phyloP scores from a whole-genome alignment of 2,888 invertebrate genomes.

The Drosophila pullipes region DNA sequence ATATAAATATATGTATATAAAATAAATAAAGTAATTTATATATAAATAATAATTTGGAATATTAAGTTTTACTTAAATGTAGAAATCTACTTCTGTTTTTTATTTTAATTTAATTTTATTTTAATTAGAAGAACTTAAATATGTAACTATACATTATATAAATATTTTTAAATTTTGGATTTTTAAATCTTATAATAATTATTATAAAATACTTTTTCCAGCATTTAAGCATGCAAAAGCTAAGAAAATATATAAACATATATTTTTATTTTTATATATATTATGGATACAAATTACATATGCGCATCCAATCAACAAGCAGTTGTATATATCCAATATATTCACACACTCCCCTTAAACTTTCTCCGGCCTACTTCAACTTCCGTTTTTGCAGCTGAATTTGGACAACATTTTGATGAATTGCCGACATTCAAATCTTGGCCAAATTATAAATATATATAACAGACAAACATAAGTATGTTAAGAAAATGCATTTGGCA shows the following conservation, averaged over 20 bases:
- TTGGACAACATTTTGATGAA: constrained; percentile 66
- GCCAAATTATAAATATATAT: constrained; percentile 48
- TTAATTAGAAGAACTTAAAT: neutral
- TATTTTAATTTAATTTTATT: too few species aligned
- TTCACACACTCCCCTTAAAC: neutral
- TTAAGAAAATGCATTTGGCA: constrained; percentile 57
- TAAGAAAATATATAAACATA: neutral
- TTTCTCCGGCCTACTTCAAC: neutral
- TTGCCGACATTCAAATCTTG: constrained; percentile 52
- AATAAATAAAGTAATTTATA: neutral
- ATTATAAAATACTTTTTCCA: neutral
- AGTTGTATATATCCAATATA: constrained; percentile 1
- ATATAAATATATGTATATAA: neutral
- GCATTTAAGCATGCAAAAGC: neutral
- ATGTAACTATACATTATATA: neutral
- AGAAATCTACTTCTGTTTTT: neutral
- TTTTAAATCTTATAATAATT: neutral
- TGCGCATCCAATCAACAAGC: constrained; percentile 18
- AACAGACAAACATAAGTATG: constrained; percentile 42
- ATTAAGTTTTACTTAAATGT: too few species aligned
- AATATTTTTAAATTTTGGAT: neutral
- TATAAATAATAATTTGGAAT: neutral
- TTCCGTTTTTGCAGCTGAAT: constrained; percentile 40
- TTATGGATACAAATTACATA: neutral
- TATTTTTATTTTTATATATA: neutral